Conservation (phyloP, 2,888 invertebrate species). For the Euspilapteryx auroguttella region DNA sequence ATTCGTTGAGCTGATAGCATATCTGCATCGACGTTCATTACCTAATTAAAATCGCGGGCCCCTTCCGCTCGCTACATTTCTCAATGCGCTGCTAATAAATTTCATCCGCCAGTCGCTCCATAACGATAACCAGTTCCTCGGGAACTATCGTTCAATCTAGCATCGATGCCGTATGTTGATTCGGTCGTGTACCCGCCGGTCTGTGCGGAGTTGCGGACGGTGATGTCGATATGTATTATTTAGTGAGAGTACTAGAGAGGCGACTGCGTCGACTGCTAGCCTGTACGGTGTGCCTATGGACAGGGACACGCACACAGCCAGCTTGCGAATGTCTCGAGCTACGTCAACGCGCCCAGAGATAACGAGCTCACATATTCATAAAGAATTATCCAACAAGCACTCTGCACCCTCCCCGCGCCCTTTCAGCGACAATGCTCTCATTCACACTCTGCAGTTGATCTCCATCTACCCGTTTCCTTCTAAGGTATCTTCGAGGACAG, state of each 20-base stretch:
- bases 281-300: neutral
- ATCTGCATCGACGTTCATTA: conserved; percentile 62
- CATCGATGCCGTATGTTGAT: conserved; percentile 60
- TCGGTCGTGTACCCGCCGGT: conserved; percentile 59
- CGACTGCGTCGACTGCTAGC: conserved; percentile 12
- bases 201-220: conserved; percentile 52
- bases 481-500: conserved; percentile 35
- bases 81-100: conserved; percentile 59
- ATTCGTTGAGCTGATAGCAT: conserved; percentile 57
- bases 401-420: conserved; percentile 30
- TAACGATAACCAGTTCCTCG: conserved; percentile 62
- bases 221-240: conserved; percentile 58
- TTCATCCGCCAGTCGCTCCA: conserved; percentile 59
- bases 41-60: conserved; percentile 61
- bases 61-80: conserved; percentile 62
- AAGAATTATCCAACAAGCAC: conserved; percentile 52
- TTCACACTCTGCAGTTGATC: conserved; percentile 53
- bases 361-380: conserved; percentile 62
- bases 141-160: conserved; percentile 62
- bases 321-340: conserved; percentile 28
- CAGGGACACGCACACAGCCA: conserved; percentile 20
- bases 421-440: conserved; percentile 47
- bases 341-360: conserved; percentile 42
- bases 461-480: conserved; percentile 54
- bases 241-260: conserved; percentile 41